phyloP scores from a whole-genome alignment of 2,888 invertebrate genomes.

The Dyspetes luteomarginatus region DNA sequence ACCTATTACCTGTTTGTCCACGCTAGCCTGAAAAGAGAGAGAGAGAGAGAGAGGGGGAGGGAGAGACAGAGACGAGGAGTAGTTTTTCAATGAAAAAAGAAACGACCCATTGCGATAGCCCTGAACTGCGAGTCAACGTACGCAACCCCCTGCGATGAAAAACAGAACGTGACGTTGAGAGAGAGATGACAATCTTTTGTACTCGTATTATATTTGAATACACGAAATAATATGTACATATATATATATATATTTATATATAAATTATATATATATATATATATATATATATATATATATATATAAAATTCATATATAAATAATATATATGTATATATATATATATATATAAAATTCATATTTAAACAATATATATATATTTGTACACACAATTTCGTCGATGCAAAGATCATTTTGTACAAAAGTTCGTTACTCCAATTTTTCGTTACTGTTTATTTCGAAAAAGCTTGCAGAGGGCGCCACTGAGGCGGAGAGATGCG shows the following conservation, averaged over 20 bases:
- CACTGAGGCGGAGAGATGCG: background rate
- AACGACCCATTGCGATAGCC: slow-evolving; percentile 57
- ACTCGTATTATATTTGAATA: too few relatives aligned
- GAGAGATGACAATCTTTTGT: slow-evolving; percentile 45
- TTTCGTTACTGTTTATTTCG: slow-evolving; percentile 1
- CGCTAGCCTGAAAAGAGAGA: background rate
- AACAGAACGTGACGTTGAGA: slow-evolving; percentile 6
- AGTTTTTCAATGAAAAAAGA: slow-evolving; percentile 39
- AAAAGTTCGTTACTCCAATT: background rate
- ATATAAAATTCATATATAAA: too few relatives aligned
- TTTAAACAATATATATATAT: background rate
- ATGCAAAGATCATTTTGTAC: background rate
- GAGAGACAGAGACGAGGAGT: background rate
- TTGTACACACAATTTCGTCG: background rate
- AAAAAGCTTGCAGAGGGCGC: background rate
- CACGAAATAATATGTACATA: too few relatives aligned
- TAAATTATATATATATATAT: too few relatives aligned
- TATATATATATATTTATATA: too few relatives aligned
- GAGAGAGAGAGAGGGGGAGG: background rate
- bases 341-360: too few relatives aligned
- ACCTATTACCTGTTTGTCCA: slow-evolving; percentile 2
- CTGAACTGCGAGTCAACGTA: slow-evolving; percentile 71
- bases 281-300: too few relatives aligned
- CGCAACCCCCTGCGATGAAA: slow-evolving; percentile 51
- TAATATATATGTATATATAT: too few relatives aligned